Conservation (phyloP, 2,888 invertebrate genomes). For the Perithous albicinctus region DNA sequence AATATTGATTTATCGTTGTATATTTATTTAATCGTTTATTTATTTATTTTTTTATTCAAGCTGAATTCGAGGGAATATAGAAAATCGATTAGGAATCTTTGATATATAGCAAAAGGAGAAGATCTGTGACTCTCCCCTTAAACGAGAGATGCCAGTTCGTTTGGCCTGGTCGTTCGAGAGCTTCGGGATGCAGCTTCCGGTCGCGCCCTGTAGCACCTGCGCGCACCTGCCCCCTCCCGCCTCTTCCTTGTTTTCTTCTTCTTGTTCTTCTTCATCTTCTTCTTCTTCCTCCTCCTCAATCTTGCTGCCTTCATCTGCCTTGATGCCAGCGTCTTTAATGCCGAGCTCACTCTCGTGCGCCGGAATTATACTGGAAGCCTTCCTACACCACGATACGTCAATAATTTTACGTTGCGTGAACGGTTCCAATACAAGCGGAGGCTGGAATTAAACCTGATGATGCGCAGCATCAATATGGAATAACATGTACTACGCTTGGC, state of each 20-base stretch:
- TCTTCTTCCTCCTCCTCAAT: slow-evolving; percentile 48
- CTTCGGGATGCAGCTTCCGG: slow-evolving; percentile 78
- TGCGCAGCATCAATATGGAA: not conserved
- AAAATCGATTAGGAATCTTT: not conserved
- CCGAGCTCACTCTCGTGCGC: not conserved
- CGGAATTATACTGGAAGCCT: not conserved
- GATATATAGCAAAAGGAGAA: slow-evolving; percentile 20
- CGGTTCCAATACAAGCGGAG: not conserved
- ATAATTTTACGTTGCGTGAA: not conserved
- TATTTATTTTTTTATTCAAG: not conserved
- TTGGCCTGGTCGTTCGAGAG: slow-evolving; percentile 66
- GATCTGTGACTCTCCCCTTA: slow-evolving; percentile 62
- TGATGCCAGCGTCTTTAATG: slow-evolving; percentile 16
- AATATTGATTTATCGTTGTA: not conserved
- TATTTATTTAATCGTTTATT: not conserved
- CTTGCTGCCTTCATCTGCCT: slow-evolving; percentile 42
- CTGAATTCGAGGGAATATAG: slow-evolving; percentile 3
- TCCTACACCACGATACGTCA: not conserved
- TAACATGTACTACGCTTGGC: not conserved
- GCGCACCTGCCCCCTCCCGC: slow-evolving; percentile 78
- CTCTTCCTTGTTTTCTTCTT: slow-evolving; percentile 52
- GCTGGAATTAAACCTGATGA: not conserved
- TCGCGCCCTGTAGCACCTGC: slow-evolving; percentile 82
- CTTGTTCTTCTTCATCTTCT: slow-evolving; percentile 50
- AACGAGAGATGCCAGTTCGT: slow-evolving; percentile 62